These are phyloP conservation scores for Erpornis zantholeuca DNA, from an alignment of 2,113 vertebrate species.

Conservation along the genomic window DNA sequence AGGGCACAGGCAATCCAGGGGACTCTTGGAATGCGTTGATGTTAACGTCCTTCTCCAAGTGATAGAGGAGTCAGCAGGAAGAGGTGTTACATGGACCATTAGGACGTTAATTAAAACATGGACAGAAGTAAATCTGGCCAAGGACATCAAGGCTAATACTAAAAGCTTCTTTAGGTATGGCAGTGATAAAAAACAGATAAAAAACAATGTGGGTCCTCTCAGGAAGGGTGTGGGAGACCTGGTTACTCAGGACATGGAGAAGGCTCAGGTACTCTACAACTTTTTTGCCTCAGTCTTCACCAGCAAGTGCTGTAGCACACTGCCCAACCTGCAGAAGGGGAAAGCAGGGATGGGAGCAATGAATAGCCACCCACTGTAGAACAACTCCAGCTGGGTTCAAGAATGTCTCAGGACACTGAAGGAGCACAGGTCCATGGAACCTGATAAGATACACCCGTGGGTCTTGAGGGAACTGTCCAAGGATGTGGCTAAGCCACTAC, in stretches of 20 bases:
- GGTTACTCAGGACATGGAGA: neutral
- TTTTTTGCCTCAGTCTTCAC: neutral
- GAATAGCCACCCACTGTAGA: neutral
- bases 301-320: neutral
- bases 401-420: neutral
- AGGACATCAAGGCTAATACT: neutral
- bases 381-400: neutral
- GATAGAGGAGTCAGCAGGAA: neutral
- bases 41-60: neutral
- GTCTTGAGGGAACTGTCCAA: neutral
- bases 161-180: neutral
- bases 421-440: neutral
- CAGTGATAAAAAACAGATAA: neutral
- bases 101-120: neutral
- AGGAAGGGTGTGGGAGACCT: neutral
- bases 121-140: neutral
- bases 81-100: neutral
- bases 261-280: too few species aligned
- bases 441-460: too few species aligned
- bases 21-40: neutral
- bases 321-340: neutral
- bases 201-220: neutral
- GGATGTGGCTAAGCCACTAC: neutral
- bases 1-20: neutral
- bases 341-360: neutral